Evolutionary conservation across 2,113 vertebrate species (phyloP), one percentile per base, ranked within the genome.

Genomic region (Glaucomys volans): DNA sequence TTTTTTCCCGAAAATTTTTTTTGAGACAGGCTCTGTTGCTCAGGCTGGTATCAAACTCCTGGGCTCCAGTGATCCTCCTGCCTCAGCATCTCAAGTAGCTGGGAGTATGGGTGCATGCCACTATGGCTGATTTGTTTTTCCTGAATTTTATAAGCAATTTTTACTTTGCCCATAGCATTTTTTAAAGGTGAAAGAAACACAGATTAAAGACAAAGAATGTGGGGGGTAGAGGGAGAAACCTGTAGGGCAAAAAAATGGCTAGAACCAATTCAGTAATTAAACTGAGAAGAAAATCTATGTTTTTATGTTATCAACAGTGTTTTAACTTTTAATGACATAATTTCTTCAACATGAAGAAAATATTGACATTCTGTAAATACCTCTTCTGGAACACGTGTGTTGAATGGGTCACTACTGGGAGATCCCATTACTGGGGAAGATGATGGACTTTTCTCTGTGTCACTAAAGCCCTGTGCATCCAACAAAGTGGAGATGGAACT

Each of bases 401-500:
- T 97, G 84, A 98, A 95, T 0, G 97, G 98, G 52, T 98, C 98
- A 0, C 67, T 96, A 79, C 94, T 95, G 24, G 98, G 98, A 94
- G 99, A 98, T 8, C 95, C 95, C 74, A 86, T 96, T 14, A 81
- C 71, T 17, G 98, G 98, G 0, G 97, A 98, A 30, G 97, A 94
- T 8, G 98, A 98, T 20, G 87, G 98, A 86, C 79, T 98, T 81
- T 98, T 99, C 94, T 99, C 99, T 0, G 97, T 87, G 13, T 99
- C 99, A 52, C 97, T 97, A 59, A 98, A 93, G 95, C 52, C 97
- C 85, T 86, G 98, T 12, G 93, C 66, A 54, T 98, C 98, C 96
- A 96, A 95, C 57, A 96, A 97, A 0, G 97, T 92, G 17, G 98
- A 98, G 40, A 98, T 16, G 5, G 99, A 98, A 67, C 98, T 98